Evolutionary conservation across 1,140 invertebrate species (phyloP).

Genomic region (Orius insidiosus): DNA sequence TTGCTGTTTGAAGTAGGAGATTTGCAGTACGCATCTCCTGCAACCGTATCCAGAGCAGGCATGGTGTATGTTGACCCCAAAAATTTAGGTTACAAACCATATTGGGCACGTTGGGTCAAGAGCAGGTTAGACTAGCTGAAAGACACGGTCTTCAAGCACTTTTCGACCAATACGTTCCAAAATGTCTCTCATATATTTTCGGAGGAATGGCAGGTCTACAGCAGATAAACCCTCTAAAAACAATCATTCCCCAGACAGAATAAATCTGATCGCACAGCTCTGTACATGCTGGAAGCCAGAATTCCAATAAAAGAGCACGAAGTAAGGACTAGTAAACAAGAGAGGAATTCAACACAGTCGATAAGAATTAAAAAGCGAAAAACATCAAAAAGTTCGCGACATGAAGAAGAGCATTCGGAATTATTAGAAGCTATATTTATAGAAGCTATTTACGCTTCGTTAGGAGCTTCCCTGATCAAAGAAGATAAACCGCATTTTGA

Average conservation of each 20-base stretch:
- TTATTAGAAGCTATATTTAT: slow-evolving; percentile 52
- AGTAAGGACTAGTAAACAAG: slow-evolving; percentile 22
- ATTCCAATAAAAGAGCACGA: slow-evolving; percentile 27
- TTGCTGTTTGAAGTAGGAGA: slow-evolving; percentile 69
- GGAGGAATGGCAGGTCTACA: slow-evolving; percentile 56
- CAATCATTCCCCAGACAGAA: slow-evolving; percentile 63
- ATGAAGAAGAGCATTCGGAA: slow-evolving; percentile 16
- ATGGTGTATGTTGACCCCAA: slow-evolving; percentile 90
- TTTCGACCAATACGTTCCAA: slow-evolving; percentile 55
- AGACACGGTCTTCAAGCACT: slow-evolving; percentile 35
- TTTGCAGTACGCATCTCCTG: slow-evolving; percentile 75
- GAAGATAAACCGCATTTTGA: slow-evolving; percentile 57
- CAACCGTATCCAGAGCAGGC: slow-evolving; percentile 75
- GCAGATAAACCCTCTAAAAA: slow-evolving; percentile 45
- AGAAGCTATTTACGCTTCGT: slow-evolving; percentile 60
- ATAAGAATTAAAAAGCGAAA: slow-evolving; percentile 8
- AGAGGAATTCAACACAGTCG: neutral
- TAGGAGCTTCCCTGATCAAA: slow-evolving; percentile 58
- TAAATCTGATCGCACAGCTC: slow-evolving; percentile 71
- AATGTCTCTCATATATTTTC: slow-evolving; percentile 52
- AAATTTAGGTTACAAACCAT: slow-evolving; percentile 69
- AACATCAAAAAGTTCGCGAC: neutral
- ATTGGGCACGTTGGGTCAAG: slow-evolving; percentile 57
- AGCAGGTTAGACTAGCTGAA: slow-evolving; percentile 24
- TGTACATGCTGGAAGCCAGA: slow-evolving; percentile 58